A percentile compares a stretch with the other conserved stretches of the same genome.
These are phyloP conservation scores for Cephus nigrinus DNA, from an alignment of 2,888 invertebrate genomes.

Conservation along the genomic window DNA sequence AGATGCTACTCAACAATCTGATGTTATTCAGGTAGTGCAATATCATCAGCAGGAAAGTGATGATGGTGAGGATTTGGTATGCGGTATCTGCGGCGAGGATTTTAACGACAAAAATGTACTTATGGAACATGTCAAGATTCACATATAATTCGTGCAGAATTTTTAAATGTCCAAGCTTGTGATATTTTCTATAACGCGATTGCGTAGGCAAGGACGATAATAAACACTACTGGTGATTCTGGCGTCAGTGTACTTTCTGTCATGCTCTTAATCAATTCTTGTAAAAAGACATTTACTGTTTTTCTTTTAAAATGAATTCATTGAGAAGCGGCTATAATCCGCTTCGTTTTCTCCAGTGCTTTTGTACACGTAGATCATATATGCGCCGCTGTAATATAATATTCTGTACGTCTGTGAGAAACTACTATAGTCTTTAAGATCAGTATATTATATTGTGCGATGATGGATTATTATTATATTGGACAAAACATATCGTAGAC, in stretches of 20 bases:
- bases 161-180: slow-evolving; percentile 2
- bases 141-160: slow-evolving; percentile 50
- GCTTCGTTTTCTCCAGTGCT: slow-evolving; percentile 7
- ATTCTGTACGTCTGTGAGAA: slow-evolving; percentile 30
- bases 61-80: slow-evolving; percentile 52
- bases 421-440: slow-evolving; percentile 20
- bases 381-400: slow-evolving; percentile 20
- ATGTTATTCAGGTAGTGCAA: slow-evolving; percentile 41
- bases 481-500: slow-evolving; percentile 3
- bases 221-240: background rate
- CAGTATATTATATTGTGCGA: slow-evolving; percentile 1
- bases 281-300: background rate
- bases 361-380: slow-evolving; percentile 28
- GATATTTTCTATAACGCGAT: background rate
- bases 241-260: background rate
- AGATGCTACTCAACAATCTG: slow-evolving; percentile 30
- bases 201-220: background rate
- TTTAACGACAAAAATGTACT: slow-evolving; percentile 59
- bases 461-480: background rate
- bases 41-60: slow-evolving; percentile 48
- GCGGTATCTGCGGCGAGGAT: slow-evolving; percentile 63
- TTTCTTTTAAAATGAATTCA: background rate
- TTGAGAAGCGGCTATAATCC: background rate
- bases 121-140: slow-evolving; percentile 63
- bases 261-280: background rate